These are phyloP conservation scores for Botrylloides violaceus DNA, from an alignment of 23 tunicate genomes.

Conservation along the genomic window DNA sequence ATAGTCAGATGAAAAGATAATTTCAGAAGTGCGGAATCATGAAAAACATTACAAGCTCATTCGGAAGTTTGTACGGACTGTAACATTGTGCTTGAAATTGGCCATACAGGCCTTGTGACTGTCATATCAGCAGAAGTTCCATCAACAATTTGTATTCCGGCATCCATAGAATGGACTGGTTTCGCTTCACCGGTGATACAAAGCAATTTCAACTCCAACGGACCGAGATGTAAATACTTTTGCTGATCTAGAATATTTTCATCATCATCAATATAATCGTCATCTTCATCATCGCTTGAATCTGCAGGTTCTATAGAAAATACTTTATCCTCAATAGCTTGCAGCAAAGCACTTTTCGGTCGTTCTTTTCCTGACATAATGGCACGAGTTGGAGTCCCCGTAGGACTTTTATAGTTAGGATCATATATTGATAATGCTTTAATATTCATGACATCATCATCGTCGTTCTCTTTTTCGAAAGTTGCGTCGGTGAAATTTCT, in stretches of 20 bases:
- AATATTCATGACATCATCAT: conserved; percentile 48
- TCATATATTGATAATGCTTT: conserved; percentile 66
- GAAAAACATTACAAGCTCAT: neutral
- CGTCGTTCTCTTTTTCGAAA: conserved; percentile 45
- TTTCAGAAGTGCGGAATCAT: too few relatives aligned
- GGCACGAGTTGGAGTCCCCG: conserved; percentile 14
- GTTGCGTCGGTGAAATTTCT: conserved; percentile 47
- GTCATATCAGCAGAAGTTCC: conserved; percentile 69
- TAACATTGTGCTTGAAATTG: conserved; percentile 57
- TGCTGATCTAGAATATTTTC: conserved; percentile 17
- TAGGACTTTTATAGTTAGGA: conserved; percentile 23
- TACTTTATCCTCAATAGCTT: conserved; percentile 59
- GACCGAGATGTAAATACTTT: conserved; percentile 81
- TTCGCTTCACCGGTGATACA: conserved; percentile 67
- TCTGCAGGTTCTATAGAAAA: conserved; percentile 36
- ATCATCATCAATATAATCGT: conserved; percentile 35
- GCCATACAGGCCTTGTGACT: conserved; percentile 80
- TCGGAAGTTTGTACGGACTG: neutral
- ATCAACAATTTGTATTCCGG: conserved; percentile 53
- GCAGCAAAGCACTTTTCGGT: conserved; percentile 66
- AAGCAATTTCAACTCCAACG: conserved; percentile 67
- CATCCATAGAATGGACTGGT: conserved; percentile 64
- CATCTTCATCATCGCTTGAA: conserved; percentile 36
- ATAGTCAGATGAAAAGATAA: too few relatives aligned
- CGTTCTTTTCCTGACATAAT: conserved; percentile 36